phyloP scores from a whole-genome alignment of 2,888 invertebrate genomes.

The Rhorus exstirpatorius region DNA sequence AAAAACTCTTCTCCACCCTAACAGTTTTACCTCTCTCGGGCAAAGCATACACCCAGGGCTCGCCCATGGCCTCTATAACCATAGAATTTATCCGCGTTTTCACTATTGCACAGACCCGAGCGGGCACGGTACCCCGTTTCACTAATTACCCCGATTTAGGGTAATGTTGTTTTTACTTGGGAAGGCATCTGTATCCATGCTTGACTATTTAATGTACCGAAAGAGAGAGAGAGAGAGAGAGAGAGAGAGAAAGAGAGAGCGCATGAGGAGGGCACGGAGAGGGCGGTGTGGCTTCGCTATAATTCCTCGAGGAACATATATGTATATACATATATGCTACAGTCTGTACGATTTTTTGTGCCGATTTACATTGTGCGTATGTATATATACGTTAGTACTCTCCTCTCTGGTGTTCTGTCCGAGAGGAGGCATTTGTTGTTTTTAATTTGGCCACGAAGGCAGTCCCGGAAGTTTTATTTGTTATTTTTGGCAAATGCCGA shows the following conservation, averaged over 20 bases:
- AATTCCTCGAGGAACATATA: constrained; percentile 33
- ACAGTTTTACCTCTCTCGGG: constrained; percentile 31
- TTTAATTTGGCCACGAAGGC: constrained; percentile 65
- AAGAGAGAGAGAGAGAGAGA: constrained; percentile 41
- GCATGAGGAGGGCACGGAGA: constrained; percentile 44
- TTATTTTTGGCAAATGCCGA: constrained; percentile 32
- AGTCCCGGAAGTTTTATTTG: constrained; percentile 49
- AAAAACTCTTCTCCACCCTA: constrained; percentile 35
- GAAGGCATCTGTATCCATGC: constrained; percentile 71
- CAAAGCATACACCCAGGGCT: constrained; percentile 5
- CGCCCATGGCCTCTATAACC: constrained; percentile 28
- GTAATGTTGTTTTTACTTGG: constrained; percentile 76
- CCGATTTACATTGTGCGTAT: constrained; percentile 11
- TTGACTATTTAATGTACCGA: constrained; percentile 72
- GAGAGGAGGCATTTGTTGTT: constrained; percentile 66
- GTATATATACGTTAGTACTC: neutral
- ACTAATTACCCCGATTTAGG: constrained; percentile 78
- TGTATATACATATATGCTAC: neutral
- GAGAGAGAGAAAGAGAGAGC: constrained; percentile 42
- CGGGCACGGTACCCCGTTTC: constrained; percentile 49
- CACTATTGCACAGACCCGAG: constrained; percentile 47
- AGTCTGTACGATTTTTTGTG: constrained; percentile 8
- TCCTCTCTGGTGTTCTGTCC: neutral
- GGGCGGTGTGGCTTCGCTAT: constrained; percentile 59
- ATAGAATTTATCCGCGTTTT: constrained; percentile 61